Percentiles rank a stretch among this genome's conserved stretches.
phyloP scores from a whole-genome alignment of 2,797 vertebrate genomes.

The Meda fulgida region DNA sequence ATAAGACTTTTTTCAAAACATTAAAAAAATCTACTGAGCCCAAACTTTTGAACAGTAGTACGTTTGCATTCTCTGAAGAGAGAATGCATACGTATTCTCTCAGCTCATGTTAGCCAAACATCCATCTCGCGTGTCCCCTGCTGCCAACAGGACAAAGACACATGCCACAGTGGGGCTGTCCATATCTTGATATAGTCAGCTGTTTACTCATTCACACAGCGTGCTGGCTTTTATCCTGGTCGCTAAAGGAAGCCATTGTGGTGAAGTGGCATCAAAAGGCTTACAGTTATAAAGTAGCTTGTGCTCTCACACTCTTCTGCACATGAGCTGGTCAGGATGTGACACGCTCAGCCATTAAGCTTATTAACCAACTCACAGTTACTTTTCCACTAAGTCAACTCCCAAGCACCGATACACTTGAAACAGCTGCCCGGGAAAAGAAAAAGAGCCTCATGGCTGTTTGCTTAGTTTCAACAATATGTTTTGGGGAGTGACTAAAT shows the following conservation, averaged over 20 bases:
- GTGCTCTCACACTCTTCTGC: slow-evolving; percentile 71
- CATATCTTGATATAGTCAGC: slow-evolving; percentile 47
- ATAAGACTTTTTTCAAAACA: neutral
- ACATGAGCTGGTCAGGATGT: slow-evolving; percentile 73
- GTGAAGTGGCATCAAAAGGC: slow-evolving; percentile 66
- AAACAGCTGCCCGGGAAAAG: neutral
- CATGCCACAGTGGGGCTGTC: slow-evolving; percentile 68
- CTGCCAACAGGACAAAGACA: slow-evolving; percentile 59
- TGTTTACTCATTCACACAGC: slow-evolving; percentile 75
- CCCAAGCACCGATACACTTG: neutral
- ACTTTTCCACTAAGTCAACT: slow-evolving; percentile 29
- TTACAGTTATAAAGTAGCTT: slow-evolving; percentile 75
- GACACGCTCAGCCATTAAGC: slow-evolving; percentile 71
- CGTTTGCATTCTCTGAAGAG: neutral
- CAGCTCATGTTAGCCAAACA: slow-evolving; percentile 43
- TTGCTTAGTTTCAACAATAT: neutral
- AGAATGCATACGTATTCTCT: too few relatives aligned
- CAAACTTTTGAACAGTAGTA: neutral
- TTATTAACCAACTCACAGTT: slow-evolving; percentile 68
- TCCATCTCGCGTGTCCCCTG: slow-evolving; percentile 14
- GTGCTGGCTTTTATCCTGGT: slow-evolving; percentile 51
- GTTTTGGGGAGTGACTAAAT: neutral
- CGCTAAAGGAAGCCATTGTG: slow-evolving; percentile 70
- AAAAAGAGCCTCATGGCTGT: neutral
- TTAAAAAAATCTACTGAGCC: neutral